Conservation (phyloP, 2,888 invertebrate genomes). For the Nomada fucata region DNA sequence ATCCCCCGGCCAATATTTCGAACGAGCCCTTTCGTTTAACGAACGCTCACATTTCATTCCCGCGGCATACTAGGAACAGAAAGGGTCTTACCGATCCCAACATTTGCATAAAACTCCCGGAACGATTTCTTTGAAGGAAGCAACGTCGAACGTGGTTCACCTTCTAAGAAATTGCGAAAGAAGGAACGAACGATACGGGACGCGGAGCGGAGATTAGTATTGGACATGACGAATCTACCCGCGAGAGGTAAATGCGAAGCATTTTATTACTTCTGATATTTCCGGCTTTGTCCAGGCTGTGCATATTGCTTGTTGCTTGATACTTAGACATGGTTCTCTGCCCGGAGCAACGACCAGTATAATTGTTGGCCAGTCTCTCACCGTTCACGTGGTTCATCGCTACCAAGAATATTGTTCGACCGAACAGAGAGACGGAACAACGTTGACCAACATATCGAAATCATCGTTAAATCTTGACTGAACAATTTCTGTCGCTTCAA, state of each 20-base stretch:
- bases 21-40: constrained; percentile 39
- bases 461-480: constrained; percentile 14
- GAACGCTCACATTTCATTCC: constrained; percentile 35
- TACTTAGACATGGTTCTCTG: constrained; percentile 62
- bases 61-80: constrained; percentile 46
- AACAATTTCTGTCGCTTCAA: not conserved
- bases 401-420: constrained; percentile 3
- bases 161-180: not conserved
- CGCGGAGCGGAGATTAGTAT: constrained; percentile 6
- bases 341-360: constrained; percentile 70
- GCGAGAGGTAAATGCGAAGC: constrained; percentile 48
- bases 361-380: constrained; percentile 70
- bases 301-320: constrained; percentile 67
- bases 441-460: constrained; percentile 61
- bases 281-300: constrained; percentile 42
- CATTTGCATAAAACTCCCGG: constrained; percentile 51
- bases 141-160: not conserved
- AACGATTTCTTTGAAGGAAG: constrained; percentile 13
- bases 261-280: constrained; percentile 47
- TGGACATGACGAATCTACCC: too few relatives aligned
- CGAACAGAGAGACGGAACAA: constrained; percentile 3
- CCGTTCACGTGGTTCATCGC: constrained; percentile 52
- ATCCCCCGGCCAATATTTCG: constrained; percentile 23
- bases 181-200: too few relatives aligned
- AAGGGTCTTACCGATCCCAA: constrained; percentile 42